Conservation (phyloP, 2,113 vertebrate species). For the Oreochromis aureus region DNA sequence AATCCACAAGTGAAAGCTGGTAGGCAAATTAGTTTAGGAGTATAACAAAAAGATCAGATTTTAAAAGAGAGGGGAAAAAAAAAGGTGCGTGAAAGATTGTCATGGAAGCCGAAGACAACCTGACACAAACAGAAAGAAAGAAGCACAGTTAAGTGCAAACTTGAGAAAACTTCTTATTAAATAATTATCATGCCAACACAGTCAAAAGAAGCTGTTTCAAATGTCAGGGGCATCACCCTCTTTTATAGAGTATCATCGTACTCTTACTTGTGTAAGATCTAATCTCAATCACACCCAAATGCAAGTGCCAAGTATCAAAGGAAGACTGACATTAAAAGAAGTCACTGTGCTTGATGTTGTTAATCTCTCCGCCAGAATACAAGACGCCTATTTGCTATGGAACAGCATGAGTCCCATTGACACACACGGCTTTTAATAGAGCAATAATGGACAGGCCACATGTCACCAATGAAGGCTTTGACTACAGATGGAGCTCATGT, state of each 20-base stretch:
- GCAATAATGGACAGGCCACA: slow-evolving; percentile 60
- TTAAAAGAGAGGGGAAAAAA: neutral
- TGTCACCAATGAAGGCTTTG: slow-evolving; percentile 45
- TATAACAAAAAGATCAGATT: neutral
- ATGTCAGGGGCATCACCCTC: slow-evolving; percentile 11
- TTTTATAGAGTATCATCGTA: neutral
- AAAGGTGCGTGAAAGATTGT: neutral
- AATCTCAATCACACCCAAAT: slow-evolving; percentile 27
- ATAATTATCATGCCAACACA: slow-evolving; percentile 21
- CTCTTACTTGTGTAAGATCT: slow-evolving; percentile 38
- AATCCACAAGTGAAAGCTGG: slow-evolving; percentile 1
- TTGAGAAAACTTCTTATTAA: slow-evolving; percentile 6
- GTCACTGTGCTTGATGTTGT: slow-evolving; percentile 47
- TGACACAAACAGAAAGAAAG: neutral
- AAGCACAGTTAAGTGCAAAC: neutral
- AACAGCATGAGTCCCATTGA: slow-evolving; percentile 56
- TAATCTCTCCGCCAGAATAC: slow-evolving; percentile 57
- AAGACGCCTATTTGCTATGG: slow-evolving; percentile 46
- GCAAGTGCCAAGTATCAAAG: slow-evolving; percentile 46
- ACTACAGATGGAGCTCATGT: slow-evolving; percentile 60
- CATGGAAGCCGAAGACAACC: neutral
- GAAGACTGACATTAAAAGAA: slow-evolving; percentile 52
- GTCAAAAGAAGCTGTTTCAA: slow-evolving; percentile 4
- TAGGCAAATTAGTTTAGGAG: neutral
- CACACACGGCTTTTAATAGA: slow-evolving; percentile 53